A percentile compares a stretch with the other conserved stretches of the same genome.
phyloP scores from a whole-genome alignment of 2,113 vertebrate species.

The Ammodytes dubius region DNA sequence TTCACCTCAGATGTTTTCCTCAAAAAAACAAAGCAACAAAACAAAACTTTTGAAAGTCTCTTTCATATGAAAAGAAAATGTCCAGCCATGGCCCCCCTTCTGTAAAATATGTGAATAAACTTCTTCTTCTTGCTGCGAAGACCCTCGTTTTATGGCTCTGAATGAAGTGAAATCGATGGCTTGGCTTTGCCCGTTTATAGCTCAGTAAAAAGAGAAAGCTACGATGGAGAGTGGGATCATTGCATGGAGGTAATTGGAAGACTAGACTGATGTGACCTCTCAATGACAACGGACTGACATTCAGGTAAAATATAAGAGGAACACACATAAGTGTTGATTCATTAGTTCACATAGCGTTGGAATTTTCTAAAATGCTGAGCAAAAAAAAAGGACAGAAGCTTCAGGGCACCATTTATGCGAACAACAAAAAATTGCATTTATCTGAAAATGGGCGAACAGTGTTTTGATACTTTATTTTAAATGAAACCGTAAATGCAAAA shows the following conservation, averaged over 20 bases:
- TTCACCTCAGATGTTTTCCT: conserved; percentile 17
- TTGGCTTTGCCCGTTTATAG: conserved; percentile 53
- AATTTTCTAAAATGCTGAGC: conserved; percentile 13
- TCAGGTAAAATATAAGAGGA: conserved; percentile 51
- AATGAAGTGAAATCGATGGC: conserved; percentile 40
- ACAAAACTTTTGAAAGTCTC: conserved; percentile 23
- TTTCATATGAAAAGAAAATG: conserved; percentile 34
- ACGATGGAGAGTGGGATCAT: conserved; percentile 37
- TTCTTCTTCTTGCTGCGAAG: conserved; percentile 19
- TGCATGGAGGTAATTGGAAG: conserved; percentile 63
- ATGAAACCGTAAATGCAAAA: neutral
- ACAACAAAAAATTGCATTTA: neutral
- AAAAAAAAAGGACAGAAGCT: conserved; percentile 20
- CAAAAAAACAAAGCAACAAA: conserved; percentile 12
- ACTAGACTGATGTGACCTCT: conserved; percentile 62
- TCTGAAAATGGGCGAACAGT: conserved; percentile 6
- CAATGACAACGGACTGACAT: conserved; percentile 70
- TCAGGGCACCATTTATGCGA: neutral
- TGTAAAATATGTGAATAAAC: conserved; percentile 49
- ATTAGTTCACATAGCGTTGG: conserved; percentile 49
- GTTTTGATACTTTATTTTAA: neutral
- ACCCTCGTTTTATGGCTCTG: conserved; percentile 41
- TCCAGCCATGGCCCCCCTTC: conserved; percentile 34
- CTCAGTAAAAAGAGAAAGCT: conserved; percentile 57
- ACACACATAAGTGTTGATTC: conserved; percentile 46